These are phyloP conservation scores for Gobio occitaniae DNA, from an alignment of 2,797 vertebrate species.

Conservation along the genomic window DNA sequence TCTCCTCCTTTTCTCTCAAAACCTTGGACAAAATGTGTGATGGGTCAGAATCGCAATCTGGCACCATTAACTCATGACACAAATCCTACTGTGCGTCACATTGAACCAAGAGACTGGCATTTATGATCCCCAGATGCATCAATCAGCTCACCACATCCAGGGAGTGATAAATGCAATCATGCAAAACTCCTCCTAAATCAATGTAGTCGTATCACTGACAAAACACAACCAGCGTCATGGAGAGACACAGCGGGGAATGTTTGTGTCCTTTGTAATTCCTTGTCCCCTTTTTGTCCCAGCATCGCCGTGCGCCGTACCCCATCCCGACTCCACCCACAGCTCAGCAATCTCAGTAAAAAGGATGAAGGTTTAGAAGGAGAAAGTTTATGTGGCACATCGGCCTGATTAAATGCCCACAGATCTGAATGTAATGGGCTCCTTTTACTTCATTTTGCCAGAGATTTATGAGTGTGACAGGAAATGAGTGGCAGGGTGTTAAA, in stretches of 20 bases:
- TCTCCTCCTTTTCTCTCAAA: constrained; percentile 9
- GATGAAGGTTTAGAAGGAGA: constrained; percentile 75
- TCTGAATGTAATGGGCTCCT: constrained; percentile 78
- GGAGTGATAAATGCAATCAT: constrained; percentile 40
- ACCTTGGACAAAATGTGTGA: constrained; percentile 13
- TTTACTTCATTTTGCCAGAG: constrained; percentile 73
- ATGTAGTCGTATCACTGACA: constrained; percentile 36
- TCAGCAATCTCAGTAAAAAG: constrained; percentile 65
- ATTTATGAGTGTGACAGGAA: constrained; percentile 73
- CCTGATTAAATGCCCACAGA: constrained; percentile 77
- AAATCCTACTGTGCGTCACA: constrained; percentile 28
- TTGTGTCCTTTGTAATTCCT: constrained; percentile 29
- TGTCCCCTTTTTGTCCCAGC: constrained; percentile 24
- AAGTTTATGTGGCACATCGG: constrained; percentile 76
- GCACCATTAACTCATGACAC: constrained; percentile 21
- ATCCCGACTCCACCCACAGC: constrained; percentile 22
- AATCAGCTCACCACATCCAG: constrained; percentile 33
- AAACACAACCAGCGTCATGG: constrained; percentile 29
- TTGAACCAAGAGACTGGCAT: constrained; percentile 29
- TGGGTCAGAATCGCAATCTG: constrained; percentile 33
- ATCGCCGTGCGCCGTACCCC: background rate
- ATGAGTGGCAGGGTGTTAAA: constrained; percentile 78
- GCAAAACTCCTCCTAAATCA: constrained; percentile 36
- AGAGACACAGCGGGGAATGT: constrained; percentile 20
- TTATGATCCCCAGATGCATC: constrained; percentile 29